Evolutionary conservation across 2,888 invertebrate species (phyloP), one percentile per base, ranked within the genome.

Genomic region (Drosophila aldrichi): DNA sequence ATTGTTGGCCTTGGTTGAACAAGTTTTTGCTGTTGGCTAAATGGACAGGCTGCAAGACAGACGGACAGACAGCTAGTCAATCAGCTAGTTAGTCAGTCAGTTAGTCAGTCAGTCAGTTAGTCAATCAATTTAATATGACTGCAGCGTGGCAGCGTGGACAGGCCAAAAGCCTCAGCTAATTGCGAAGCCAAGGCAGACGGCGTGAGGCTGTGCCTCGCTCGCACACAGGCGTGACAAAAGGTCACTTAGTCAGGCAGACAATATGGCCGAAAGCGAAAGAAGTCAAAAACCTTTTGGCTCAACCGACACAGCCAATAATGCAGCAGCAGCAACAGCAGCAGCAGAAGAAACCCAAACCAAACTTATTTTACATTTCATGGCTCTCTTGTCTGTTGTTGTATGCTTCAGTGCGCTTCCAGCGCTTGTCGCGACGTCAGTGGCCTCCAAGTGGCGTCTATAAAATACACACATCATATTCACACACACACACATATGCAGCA

Each of bases 361-460:
- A 38, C 44, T 41, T 65, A 68, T 75, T 77, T 79, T 64, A 67
- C 75, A 77, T 77, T 79, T 77, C 58, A 74, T 79, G 76, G 54
- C 52, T 67, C 49, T 22, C 48, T 29, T 60, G 65, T 34, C 10
- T 58, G 58, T 56, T 73, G 60, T 48, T 59, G 72, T 85, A 72
- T 72, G 83, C 89, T 77, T 88, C 81, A 86, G 72, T 83, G 89
- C 83, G 66, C 74, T 58, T 48, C 44, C 51, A 62, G 54, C 56
- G 73, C 55, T 56, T 72, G 59, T 44, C 55, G 44, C 73, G 36
- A 56, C 89, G 83, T 83, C 83, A 83, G 88, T 86, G 83, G 87
- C 83, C 83, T 82, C 82, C 80, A 79, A 81, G 68, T 62, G 49
- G 62, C 70, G 70, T 57, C 54, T 60, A 61, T 58, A 70, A 64